Evolutionary conservation across 2,888 invertebrate species (phyloP).

Genomic region (Mermis nigrescens): DNA sequence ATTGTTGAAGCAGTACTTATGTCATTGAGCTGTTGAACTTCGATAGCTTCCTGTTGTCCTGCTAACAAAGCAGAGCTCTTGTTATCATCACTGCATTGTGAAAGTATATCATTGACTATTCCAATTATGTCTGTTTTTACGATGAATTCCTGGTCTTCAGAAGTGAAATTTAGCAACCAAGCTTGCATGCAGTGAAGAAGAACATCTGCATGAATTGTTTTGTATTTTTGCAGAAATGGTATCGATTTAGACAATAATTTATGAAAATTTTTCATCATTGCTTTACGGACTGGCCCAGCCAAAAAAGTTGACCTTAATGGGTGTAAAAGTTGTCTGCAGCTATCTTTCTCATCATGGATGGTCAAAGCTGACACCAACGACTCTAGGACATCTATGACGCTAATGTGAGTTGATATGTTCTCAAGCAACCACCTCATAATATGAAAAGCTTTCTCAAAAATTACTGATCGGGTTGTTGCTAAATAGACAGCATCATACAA

Average conservation of each 20-base stretch:
- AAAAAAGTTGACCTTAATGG: conserved; percentile 5
- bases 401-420: conserved; percentile 59
- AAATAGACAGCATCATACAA: conserved; percentile 69
- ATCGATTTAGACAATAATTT: conserved; percentile 24
- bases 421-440: conserved; percentile 84
- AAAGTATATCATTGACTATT: conserved; percentile 24
- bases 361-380: conserved; percentile 75
- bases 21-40: conserved; percentile 39
- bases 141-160: conserved; percentile 27
- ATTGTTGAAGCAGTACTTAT: conserved; percentile 56
- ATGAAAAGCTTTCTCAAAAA: conserved; percentile 35
- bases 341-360: conserved; percentile 28
- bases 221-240: conserved; percentile 24
- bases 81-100: not conserved
- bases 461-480: conserved; percentile 46
- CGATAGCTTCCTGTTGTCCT: not conserved
- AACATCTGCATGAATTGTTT: conserved; percentile 18
- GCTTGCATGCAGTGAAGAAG: conserved; percentile 27
- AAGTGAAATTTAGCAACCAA: conserved; percentile 29
- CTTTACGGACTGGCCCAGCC: not conserved
- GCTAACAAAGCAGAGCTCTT: not conserved
- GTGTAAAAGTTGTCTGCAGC: not conserved
- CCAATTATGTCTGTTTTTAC: conserved; percentile 27
- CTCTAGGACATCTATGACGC: conserved; percentile 50
- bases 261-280: conserved; percentile 26